Conservation (phyloP, 2,113 vertebrate genomes). For the Rhynchomys soricoides region DNA sequence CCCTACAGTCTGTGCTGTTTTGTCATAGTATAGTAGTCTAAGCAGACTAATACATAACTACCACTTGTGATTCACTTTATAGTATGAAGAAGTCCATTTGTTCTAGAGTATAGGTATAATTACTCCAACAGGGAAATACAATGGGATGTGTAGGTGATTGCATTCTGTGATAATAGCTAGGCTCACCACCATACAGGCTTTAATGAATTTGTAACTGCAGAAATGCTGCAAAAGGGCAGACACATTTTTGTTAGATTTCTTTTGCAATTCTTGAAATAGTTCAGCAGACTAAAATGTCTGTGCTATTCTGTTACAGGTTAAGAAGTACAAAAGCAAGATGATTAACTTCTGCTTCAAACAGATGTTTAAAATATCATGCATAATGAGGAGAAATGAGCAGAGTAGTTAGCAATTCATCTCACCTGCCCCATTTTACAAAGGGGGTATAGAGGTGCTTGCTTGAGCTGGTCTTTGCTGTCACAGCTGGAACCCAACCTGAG, state of each 20-base stretch:
- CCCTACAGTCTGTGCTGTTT: background rate
- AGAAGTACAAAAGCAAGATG: background rate
- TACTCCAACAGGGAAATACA: background rate
- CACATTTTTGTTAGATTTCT: background rate
- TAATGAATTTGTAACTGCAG: background rate
- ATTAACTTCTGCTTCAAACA: background rate
- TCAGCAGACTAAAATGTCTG: background rate
- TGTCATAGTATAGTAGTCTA: background rate
- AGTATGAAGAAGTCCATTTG: background rate
- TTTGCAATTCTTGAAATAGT: background rate
- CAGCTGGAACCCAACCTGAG: background rate
- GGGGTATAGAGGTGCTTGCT: too few relatives aligned
- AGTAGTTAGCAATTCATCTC: background rate
- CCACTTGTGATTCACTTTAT: background rate
- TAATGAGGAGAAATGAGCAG: background rate
- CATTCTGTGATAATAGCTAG: background rate
- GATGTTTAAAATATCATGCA: background rate
- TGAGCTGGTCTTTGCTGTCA: background rate
- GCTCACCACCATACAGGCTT: background rate
- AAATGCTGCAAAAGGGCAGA: background rate
- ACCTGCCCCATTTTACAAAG: background rate
- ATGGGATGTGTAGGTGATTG: background rate
- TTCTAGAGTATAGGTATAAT: background rate
- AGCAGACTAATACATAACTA: background rate
- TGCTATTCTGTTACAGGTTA: background rate